Evolutionary conservation across 2,797 vertebrate genomes (phyloP), one percentile per base, ranked within the genome.

Genomic region (Oreortyx pictus): DNA sequence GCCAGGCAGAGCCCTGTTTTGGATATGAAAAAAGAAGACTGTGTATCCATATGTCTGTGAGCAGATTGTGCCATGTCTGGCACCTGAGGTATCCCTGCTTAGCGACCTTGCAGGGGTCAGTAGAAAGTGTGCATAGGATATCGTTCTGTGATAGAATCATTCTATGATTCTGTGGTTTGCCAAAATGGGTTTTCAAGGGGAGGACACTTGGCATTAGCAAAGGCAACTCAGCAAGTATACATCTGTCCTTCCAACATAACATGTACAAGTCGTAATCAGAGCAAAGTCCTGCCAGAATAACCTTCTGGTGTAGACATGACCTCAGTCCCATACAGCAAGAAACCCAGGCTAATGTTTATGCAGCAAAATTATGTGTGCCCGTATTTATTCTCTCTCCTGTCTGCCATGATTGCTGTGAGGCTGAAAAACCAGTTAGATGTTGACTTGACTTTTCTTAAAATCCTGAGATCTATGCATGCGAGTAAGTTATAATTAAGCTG

Each of bases 281-380:
- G 33, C 67, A 15, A 29, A 79, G 64, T 85, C 72, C 75, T 90
- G 90, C 86, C 93, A 90, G 88, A 66, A 75, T 37, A 62, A 39
- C 71, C 61, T 82, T 82, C 67, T 94, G 61, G 17, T 87, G 49
- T 61, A 95, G 93, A 90, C 92, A 89, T 95, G 79, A 96, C 86
- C 82, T 96, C 96, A 96, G 89, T 49, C 54, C 31, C 81, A 39
- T 73, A 39, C 71, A 84, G 20, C 47, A 70, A 86, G 85, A 86
- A 92, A 70, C 35, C 19, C 20, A 79, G 29, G 60, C 50, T 91
- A 62, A 50, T 92, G 70, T 94, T 89, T 89, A 31, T 87, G 79
- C 46, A 72, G 59, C 25, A 76, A 65, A 93, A 44, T n/a, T 90
- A 46, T 59, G 50, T 1, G 2, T 71, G 35, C 54, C 77, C 73